Evolutionary conservation across 2,888 invertebrate species (phyloP), one percentile per base, ranked within the genome.

Genomic region (Amphipoea lucens): DNA sequence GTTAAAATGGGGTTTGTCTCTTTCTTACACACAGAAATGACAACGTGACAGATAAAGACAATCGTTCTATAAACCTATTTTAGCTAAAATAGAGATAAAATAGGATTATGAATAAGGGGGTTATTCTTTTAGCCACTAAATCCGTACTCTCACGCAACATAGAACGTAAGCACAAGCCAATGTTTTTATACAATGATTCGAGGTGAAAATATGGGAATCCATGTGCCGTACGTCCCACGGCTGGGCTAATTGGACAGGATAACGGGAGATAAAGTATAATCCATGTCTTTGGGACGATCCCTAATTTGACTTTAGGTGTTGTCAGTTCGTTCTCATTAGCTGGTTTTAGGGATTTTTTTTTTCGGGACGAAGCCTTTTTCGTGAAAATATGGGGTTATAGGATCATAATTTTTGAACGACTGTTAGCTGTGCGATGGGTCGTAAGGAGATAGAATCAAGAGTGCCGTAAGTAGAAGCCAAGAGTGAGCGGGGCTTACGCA

Each of bases 241-340:
- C 42, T 81, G 60, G 84, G 74, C 85, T 84, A 85, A 84, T 84
- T 84, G 76, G 82, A 68, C 62, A 40, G 65, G 76, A 84, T 85
- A 74, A 84, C 67, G 51, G 70, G 66, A 82, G 67, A 81, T 84
- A 60, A 85, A 65, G 82, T 65, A 77, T 82, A 85, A 84, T 81
- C 86, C 82, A 40, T 23, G 71, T 65, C 40, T 82, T 74, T 72
- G 71, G 45, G 14, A 62, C 20, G 65, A 54, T 71, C 74, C 86
- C 48, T 85, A 74, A 85, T 84, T 85, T 77, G 54, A 85, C 69
- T 81, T 76, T 67, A 85, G 67, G 67, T 77, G 74, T 74, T 71
- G 74, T 54, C 86, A 57, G 81, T 84, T 72, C 68, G 51, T 81
- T 74, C 67, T 81, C 60, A 68, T 84, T 85, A 85, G 57, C 14